Percentiles rank a stretch among this genome's conserved stretches.
These are phyloP conservation scores for Propithecus deckenii DNA, from an alignment of 2,797 vertebrate genomes.

Conservation along the genomic window DNA sequence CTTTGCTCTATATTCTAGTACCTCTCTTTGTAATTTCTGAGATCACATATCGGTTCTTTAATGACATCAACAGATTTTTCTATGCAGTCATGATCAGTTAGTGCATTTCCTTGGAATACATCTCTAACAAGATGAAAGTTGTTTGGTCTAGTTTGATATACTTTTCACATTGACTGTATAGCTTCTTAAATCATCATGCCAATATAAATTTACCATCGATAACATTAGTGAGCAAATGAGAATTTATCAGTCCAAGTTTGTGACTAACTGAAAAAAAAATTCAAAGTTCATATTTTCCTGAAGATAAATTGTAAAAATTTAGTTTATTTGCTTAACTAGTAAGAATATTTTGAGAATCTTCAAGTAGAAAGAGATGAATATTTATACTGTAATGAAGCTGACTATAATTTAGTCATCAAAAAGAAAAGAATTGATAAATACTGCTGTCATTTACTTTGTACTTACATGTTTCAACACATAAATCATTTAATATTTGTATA, in stretches of 20 bases:
- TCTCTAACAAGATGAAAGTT: not conserved
- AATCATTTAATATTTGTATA: not conserved
- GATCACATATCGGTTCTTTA: not conserved
- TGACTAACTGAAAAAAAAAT: not conserved
- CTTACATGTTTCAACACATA: not conserved
- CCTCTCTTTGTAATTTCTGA: not conserved
- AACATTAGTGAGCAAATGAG: not conserved
- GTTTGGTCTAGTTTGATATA: not conserved
- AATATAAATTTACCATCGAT: not conserved
- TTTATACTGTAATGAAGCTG: not conserved
- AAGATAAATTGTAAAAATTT: not conserved
- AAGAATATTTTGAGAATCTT: conserved; percentile 16
- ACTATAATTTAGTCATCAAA: not conserved
- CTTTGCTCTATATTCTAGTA: not conserved
- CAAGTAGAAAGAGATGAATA: not conserved
- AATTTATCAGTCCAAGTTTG: not conserved
- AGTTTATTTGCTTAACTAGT: not conserved
- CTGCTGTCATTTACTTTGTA: not conserved
- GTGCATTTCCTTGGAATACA: not conserved
- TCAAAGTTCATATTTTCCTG: conserved; percentile 4
- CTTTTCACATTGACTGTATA: not conserved
- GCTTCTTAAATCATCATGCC: not conserved
- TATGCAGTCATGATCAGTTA: not conserved
- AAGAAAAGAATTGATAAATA: not conserved
- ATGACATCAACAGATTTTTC: not conserved